Base-by-base conservation (phyloP, 2,113 vertebrate species). In the Chaetodon trifascialis region DNA sequence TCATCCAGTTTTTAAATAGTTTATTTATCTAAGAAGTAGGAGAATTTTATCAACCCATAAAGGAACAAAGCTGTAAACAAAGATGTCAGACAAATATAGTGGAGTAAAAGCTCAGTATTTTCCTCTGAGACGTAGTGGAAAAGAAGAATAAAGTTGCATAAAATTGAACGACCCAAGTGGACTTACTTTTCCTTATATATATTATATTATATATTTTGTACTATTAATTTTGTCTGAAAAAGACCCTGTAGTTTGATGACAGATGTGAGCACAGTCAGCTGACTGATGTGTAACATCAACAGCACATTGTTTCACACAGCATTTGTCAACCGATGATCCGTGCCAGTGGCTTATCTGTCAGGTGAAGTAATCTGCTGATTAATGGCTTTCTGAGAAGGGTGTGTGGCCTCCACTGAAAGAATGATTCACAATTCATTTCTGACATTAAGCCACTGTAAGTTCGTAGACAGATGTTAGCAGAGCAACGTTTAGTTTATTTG, bases 361-460 rank as follows among this genome's bases (percentile, higher is more conserved):
- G 59, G 58, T 80, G 36, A 38, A 25, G 54, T 55, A 64, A 66
- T 46, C 4, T 46, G 34, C 58, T 83, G 83, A 73, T 38, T 19
- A 36, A 30, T 7, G 19, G 44, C 23, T 55, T 73, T 73, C 23
- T 68, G 17, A 52, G 6, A 71, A 65, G 55, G 69, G 86, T 64
- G 82, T 75, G 85, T 30, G 40, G 54, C 38, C 54, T 73, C 55
- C 59, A 25, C 70, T 11, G 6, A 40, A 36, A 11, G 15, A 44
- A 21, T 71, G 70, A 77, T 63, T 84, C 78, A 81, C 14, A 69
- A 19, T 23, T 42, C 49, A 7, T 51, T 36, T 9, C 19, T 0
- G 0, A 42, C n/a, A 34, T 2, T 19, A 72, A 7, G 7, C 3
- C 15, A 60, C 25, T 21, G 25, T 17, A 47, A 40, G 47, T 17